Percentiles rank a stretch among this genome's conserved stretches.
Evolutionary conservation across 92 coral and sea anemone genomes (phyloP).

Genomic region (Siderastrea radians): DNA sequence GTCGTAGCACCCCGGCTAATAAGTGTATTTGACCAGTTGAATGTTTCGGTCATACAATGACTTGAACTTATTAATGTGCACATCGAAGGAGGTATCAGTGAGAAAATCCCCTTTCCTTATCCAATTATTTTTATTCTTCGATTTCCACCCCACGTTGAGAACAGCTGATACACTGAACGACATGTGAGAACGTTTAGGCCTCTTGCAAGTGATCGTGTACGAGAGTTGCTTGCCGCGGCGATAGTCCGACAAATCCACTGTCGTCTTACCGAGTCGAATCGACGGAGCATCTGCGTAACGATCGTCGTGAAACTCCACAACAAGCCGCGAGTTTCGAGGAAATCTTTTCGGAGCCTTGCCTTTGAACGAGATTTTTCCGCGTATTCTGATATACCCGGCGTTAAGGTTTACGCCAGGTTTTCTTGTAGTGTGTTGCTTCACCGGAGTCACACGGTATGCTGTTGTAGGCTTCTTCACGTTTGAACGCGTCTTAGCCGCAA

Average conservation of each 20-base stretch:
- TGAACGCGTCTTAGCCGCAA: constrained; percentile 5
- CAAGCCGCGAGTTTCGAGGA: constrained; percentile 72
- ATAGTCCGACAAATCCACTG: constrained; percentile 62
- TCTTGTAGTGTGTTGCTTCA: not conserved
- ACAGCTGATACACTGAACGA: constrained; percentile 80
- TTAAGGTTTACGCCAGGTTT: not conserved
- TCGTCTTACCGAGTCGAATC: constrained; percentile 66
- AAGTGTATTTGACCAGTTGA: constrained; percentile 65
- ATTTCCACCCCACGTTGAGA: constrained; percentile 89
- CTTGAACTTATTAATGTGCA: constrained; percentile 51
- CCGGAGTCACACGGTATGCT: not conserved
- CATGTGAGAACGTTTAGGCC: constrained; percentile 40
- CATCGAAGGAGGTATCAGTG: constrained; percentile 69
- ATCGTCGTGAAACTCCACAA: constrained; percentile 80
- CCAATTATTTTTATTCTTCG: constrained; percentile 64
- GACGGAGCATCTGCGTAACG: constrained; percentile 72
- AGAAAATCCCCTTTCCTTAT: constrained; percentile 77
- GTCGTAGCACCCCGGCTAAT: not conserved
- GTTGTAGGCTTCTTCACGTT: not conserved
- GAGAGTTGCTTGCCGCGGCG: constrained; percentile 75
- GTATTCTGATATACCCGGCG: not conserved
- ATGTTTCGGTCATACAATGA: constrained; percentile 59
- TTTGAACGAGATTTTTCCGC: constrained; percentile 20
- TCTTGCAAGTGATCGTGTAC: constrained; percentile 80
- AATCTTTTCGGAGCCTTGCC: constrained; percentile 56